Percentiles rank a stretch among this genome's conserved stretches.
Conservation (phyloP, 2,888 invertebrate species). For the Parthenolecanium corni region DNA sequence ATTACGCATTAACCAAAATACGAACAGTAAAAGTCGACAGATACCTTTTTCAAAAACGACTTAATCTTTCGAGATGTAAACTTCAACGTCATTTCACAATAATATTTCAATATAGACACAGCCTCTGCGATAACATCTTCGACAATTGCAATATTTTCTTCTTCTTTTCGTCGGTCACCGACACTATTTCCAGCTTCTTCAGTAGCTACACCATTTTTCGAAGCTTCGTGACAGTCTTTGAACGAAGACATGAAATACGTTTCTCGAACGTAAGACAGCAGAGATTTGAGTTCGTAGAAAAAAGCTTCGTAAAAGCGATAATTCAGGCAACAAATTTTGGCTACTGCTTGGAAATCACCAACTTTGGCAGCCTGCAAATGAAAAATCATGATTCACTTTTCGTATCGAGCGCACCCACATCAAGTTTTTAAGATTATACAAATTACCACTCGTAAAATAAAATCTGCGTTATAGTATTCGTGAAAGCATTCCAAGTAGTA, state of each 20-base stretch:
- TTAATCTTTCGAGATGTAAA: conserved; percentile 10
- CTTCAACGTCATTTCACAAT: conserved; percentile 9
- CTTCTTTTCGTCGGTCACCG: neutral
- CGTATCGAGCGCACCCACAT: neutral
- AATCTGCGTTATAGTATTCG: conserved; percentile 38
- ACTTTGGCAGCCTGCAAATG: conserved; percentile 32
- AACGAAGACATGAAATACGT: conserved; percentile 12
- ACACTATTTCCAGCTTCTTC: neutral
- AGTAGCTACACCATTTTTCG: conserved; percentile 5
- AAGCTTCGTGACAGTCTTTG: neutral
- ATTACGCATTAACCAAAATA: too few species aligned
- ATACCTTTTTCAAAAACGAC: conserved; percentile 6
- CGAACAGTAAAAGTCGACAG: neutral
- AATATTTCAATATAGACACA: conserved; percentile 10
- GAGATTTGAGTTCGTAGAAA: conserved; percentile 30
- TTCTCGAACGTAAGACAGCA: conserved; percentile 14
- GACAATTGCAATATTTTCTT: neutral
- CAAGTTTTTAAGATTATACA: neutral
- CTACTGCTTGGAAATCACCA: conserved; percentile 31
- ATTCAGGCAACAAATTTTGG: conserved; percentile 31
- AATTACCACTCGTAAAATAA: conserved; percentile 39
- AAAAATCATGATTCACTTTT: neutral
- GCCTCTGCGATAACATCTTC: conserved; percentile 17
- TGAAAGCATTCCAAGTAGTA: conserved; percentile 40
- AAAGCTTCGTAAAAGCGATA: conserved; percentile 30